Percentiles rank a stretch among this genome's conserved stretches.
Evolutionary conservation across 2,888 invertebrate genomes (phyloP).

Genomic region (Actias luna): DNA sequence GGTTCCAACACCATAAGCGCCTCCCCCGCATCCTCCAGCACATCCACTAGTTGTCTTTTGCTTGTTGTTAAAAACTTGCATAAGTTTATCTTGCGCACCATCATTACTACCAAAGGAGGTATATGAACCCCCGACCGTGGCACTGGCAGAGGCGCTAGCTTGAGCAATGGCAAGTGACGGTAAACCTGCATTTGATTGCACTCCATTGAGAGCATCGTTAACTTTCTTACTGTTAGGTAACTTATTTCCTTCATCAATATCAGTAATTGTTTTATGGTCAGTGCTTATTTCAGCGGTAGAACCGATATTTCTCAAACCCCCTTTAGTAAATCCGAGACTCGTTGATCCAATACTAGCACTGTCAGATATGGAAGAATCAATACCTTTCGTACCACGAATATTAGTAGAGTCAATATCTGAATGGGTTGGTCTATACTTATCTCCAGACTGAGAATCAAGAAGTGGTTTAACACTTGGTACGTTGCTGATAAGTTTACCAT

Average conservation of each 20-base stretch:
- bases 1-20: conserved; percentile 16
- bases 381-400: background rate
- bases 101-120: conserved; percentile 34
- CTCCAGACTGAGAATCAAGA: conserved; percentile 26
- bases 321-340: background rate
- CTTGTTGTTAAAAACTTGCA: conserved; percentile 27
- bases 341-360: background rate
- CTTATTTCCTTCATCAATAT: background rate
- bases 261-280: conserved; percentile 11
- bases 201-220: background rate
- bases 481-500: conserved; percentile 39
- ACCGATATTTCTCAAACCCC: background rate
- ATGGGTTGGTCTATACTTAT: background rate
- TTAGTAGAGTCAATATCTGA: conserved; percentile 17
- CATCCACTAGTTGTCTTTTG: conserved; percentile 42
- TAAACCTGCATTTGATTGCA: conserved; percentile 16
- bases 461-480: background rate
- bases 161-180: conserved; percentile 29
- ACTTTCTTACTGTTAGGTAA: background rate
- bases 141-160: conserved; percentile 31
- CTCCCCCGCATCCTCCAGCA: conserved; percentile 41
- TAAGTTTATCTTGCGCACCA: conserved; percentile 23
- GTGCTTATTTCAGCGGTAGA: background rate
- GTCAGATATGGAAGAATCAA: conserved; percentile 1
- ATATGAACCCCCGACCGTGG: conserved; percentile 42